Base-by-base conservation (phyloP, 1,140 invertebrate genomes). In the Carcinoscorpius rotundicauda region DNA sequence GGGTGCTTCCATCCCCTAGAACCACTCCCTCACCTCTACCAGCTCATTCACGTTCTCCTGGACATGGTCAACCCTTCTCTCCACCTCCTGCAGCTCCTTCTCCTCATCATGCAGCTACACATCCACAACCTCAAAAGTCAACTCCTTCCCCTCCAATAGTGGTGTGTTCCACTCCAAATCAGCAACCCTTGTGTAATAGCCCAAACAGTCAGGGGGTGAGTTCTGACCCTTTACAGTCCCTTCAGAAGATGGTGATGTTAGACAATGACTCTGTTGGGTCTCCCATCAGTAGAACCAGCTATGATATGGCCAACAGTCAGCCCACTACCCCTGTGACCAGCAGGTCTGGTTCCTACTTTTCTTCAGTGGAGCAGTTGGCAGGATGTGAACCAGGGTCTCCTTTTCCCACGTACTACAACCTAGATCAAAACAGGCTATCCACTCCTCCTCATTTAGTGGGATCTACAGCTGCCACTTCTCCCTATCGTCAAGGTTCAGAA, bases 191-290 rank as follows among this genome's bases (percentile, higher is more conserved):
- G 29, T 70, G 64, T 48, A 63, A 50, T 11, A 60, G 60, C 52
- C 64, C 68, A 4, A 53, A 52, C 3, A 29, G 29, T 11, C 53
- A 29, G 51, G 48, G 48, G 59, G 64, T 5, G 9, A 63, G 49
- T 51, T 67, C 65, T 6, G 72, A 73, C 62, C 72, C 72, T n/a
- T 62, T 73, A n/a, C 72, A 73, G 66, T 73, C 72, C 51, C 60
- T 73, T n/a, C 72, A 73, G 57, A 73, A 73, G 56, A 73, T 73
- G 72, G 72, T 73, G 8, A 69, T 73, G 69, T 62, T 70, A 52
- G 72, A 73, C 52, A 60, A 67, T 10, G 70, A 70, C 51, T 66
- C 59, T 6, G 61, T 61, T 8, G 64, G 66, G 48, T 66, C 69
- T 5, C 62, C 69, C 6, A 64, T 65, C 9, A 64, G 64, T 9